Conservation (phyloP, 2,113 vertebrate genomes). For the Galbula dea region DNA sequence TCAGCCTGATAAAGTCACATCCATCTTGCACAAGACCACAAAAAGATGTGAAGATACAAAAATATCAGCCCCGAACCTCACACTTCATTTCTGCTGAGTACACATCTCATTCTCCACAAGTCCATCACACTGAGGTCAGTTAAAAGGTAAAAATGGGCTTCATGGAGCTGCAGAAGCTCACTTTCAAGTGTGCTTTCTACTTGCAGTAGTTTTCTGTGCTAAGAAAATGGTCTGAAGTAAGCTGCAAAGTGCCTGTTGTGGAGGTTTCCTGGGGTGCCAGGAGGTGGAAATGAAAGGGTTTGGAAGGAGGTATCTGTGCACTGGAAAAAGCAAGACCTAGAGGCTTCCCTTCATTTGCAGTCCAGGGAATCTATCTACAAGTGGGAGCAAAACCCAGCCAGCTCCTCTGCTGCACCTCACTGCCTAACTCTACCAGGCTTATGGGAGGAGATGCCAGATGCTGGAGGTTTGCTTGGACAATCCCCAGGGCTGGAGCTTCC, state of each 20-base stretch:
- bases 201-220: neutral
- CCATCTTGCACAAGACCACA: neutral
- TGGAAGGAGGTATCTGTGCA: neutral
- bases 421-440: neutral
- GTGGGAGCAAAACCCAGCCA: neutral
- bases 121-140: too few relatives aligned
- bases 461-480: neutral
- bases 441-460: accelerated
- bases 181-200: neutral
- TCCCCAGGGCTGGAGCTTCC: too few relatives aligned
- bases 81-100: neutral
- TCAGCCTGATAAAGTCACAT: neutral
- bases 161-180: neutral
- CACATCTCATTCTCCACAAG: too few relatives aligned
- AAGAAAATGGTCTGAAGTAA: neutral
- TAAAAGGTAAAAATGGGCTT: too few relatives aligned
- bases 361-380: neutral
- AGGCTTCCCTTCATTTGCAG: neutral
- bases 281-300: neutral
- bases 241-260: neutral
- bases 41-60: neutral
- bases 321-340: neutral
- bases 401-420: neutral
- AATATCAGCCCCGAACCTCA: neutral
- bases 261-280: neutral